Evolutionary conservation across 2,888 invertebrate species (phyloP).

Genomic region (Fragum whitleyi): DNA sequence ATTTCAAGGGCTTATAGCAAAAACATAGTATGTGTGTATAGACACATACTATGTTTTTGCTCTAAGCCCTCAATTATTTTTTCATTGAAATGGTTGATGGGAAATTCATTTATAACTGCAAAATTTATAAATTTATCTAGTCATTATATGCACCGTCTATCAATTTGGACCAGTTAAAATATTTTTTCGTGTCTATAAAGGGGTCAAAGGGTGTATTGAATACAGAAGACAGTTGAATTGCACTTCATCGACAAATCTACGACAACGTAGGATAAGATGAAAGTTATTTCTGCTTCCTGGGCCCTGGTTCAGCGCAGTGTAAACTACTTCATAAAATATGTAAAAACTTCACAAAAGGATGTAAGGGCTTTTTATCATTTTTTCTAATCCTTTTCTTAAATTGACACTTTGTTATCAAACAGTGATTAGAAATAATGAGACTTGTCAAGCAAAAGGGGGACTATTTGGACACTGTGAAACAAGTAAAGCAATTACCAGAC

Average conservation of each 20-base stretch:
- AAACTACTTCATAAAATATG: conserved; percentile 16
- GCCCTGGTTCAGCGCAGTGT: conserved; percentile 8
- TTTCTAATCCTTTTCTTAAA: background rate
- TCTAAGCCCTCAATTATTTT: too few relatives aligned
- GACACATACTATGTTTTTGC: too few relatives aligned
- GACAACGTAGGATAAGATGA: background rate
- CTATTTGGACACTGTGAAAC: too few relatives aligned
- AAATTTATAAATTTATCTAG: background rate
- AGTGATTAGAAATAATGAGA: too few relatives aligned
- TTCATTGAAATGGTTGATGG: too few relatives aligned
- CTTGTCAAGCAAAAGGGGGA: too few relatives aligned
- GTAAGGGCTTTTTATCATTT: too few relatives aligned
- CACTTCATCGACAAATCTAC: background rate
- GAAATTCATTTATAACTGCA: too few relatives aligned
- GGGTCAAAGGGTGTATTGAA: background rate
- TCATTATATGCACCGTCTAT: background rate
- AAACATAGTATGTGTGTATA: too few relatives aligned
- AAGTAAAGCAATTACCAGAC: too few relatives aligned
- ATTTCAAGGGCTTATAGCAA: too few relatives aligned
- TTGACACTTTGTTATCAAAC: too few relatives aligned
- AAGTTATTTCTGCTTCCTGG: background rate
- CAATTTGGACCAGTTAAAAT: background rate
- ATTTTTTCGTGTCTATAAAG: background rate
- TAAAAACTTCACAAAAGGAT: background rate
- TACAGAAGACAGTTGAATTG: background rate